Percentiles rank a stretch among this genome's conserved stretches.
These are phyloP conservation scores for Meloidogyne hapla DNA, from an alignment of 1,140 invertebrate species.

Conservation along the genomic window DNA sequence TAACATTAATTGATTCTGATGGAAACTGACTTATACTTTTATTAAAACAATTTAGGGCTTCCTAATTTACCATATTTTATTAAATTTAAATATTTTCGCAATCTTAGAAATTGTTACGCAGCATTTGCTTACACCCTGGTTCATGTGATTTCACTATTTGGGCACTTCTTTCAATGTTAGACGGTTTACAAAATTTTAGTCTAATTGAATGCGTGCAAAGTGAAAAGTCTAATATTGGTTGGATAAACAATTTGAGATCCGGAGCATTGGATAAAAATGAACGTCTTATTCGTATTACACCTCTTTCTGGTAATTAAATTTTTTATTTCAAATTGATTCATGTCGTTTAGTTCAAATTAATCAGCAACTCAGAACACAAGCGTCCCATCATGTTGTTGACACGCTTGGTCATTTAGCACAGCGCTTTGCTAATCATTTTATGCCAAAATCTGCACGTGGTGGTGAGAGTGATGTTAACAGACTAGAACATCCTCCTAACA, in stretches of 20 bases:
- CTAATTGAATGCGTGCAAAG: constrained; percentile 27
- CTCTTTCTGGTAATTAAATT: constrained; percentile 13
- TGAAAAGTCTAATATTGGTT: constrained; percentile 28
- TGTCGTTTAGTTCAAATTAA: constrained; percentile 45
- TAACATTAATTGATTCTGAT: no score
- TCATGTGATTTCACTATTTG: constrained; percentile 58
- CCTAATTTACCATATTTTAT: constrained; percentile 6
- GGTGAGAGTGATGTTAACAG: not conserved
- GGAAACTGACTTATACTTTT: no score
- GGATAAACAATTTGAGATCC: constrained; percentile 36
- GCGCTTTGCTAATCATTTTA: constrained; percentile 37
- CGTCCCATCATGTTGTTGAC: constrained; percentile 41
- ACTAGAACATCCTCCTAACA: not conserved
- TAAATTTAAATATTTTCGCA: constrained; percentile 25
- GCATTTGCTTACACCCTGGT: constrained; percentile 49
- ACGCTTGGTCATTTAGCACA: constrained; percentile 43
- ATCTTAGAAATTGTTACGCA: constrained; percentile 44
- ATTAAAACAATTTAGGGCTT: no score
- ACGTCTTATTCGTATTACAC: constrained; percentile 29
- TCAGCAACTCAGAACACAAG: constrained; percentile 23
- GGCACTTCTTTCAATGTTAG: constrained; percentile 44
- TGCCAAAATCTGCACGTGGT: constrained; percentile 38
- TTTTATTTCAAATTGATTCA: not conserved
- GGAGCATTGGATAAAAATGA: constrained; percentile 36
- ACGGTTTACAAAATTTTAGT: constrained; percentile 36